A percentile compares a stretch with the other conserved stretches of the same genome.
These are phyloP conservation scores for Siderastrea siderea DNA, from an alignment of 92 coral and sea anemone species.

Conservation along the genomic window DNA sequence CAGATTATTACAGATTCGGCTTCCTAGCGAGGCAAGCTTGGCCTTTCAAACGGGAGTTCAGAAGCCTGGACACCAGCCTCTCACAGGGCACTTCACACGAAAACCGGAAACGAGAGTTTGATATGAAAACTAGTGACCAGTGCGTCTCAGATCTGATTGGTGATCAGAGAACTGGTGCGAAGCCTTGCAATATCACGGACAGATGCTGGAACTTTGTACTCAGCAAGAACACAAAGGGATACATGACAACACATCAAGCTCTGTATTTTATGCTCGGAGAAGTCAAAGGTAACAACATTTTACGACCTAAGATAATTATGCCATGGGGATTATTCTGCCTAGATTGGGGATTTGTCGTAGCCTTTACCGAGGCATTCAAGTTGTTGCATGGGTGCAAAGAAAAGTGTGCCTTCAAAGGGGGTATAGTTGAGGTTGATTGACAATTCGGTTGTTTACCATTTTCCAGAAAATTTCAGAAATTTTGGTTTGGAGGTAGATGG, in stretches of 20 bases:
- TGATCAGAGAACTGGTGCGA: background rate
- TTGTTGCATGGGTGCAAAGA: too few species aligned
- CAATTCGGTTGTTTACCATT: too few species aligned
- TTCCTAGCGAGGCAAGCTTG: constrained; percentile 26
- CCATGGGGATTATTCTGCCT: background rate
- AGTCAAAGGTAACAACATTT: constrained; percentile 16
- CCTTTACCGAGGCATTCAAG: too few species aligned
- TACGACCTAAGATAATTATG: background rate
- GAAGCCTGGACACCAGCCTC: constrained; percentile 16
- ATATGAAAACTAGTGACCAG: background rate
- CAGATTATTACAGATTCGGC: constrained; percentile 28
- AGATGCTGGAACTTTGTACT: constrained; percentile 16
- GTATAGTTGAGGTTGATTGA: too few species aligned
- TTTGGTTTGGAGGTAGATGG: too few species aligned
- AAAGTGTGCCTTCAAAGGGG: too few species aligned
- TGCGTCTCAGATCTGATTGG: constrained; percentile 35
- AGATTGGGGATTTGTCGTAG: too few species aligned
- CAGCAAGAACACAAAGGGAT: constrained; percentile 4
- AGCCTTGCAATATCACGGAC: constrained; percentile 14
- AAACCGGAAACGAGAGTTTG: background rate
- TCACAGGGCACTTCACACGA: background rate
- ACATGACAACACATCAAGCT: constrained; percentile 39
- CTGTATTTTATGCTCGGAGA: constrained; percentile 30
- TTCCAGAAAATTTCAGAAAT: too few species aligned
- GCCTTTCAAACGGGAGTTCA: constrained; percentile 7